Base-by-base conservation (phyloP, 1,140 invertebrate genomes). In the Ylistrum balloti region DNA sequence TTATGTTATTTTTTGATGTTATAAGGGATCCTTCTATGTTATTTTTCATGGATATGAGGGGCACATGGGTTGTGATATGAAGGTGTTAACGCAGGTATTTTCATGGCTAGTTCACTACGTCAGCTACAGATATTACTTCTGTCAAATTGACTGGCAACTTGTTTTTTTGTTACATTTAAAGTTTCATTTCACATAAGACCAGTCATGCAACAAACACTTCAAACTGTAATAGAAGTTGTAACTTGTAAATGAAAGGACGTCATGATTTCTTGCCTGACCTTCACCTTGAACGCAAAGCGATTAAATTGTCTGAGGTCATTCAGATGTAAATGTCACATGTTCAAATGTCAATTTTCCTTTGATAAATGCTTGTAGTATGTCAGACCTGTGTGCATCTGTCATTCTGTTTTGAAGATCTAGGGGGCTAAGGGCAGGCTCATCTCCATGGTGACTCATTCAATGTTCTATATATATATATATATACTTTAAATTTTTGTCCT, bases 251-350 rank as follows among this genome's bases (percentile, higher is more conserved):
- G 56, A 74, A 28, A 22, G 28, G 22, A 5, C n/a, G 22, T 28
- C 13, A 74, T 74, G 22, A n/a, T 74, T 74, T 28, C 56, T 5
- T n/a, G 11, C 0, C 0, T 74, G 56, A 74, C 56, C 56, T 74
- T 74, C 56, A 74, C 56, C 56, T n/a, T 28, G 22, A n/a, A 0
- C 56, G n/a, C n/a, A 28, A 74, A 74, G n/a, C 56, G 5, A 74
- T 74, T 74, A 74, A 74, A 74, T 28, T 74, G 56, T 74, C 56
- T 28, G 17, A 74, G 56, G n/a, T 74, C 56, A 74, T 74, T 74
- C 7, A 7, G 56, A 74, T 74, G 56, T 28, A 28, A 74, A 74
- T 74, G 56, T 74, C 56, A n/a, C 56, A 28, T 74, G 56, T 28
- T 74, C 5, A 74, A n/a, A 74, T 74, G 56, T 74, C 56, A 74